Base-by-base conservation (phyloP, 2,113 vertebrate genomes). In the Tupaia chinensis region DNA sequence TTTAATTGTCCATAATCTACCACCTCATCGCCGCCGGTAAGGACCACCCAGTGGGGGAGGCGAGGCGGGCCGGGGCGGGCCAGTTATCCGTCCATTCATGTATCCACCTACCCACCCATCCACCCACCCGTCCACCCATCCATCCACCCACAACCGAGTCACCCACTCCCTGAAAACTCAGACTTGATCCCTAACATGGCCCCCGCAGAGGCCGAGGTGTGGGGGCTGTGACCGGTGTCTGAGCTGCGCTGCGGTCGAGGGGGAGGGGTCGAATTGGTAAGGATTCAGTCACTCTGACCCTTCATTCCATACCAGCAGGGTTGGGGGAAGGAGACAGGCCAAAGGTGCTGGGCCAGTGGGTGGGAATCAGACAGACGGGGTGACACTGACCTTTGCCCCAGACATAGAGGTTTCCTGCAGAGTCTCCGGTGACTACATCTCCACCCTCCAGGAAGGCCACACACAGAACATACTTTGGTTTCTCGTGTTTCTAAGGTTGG, bases 381-480 rank as follows among this genome's bases (percentile, higher is more conserved):
- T 44, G 63, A 93, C 69, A 69, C 98, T 92, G 72, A 99, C 99
- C 99, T 99, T 99, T 99, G 72, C 99, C 99, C 99, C 99, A 99
- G 96, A 99, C 91, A 87, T 99, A 99, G 96, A 99, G 98, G 97
- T 99, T 99, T 34, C 99, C 99, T 34, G 99, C 99, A 27, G 99
- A 99, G 97, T 99, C 99, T 94, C 99, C 99, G 0, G 99, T 99
- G 97, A 99, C 99, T 95, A 99, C 99, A 27, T 99, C 99, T 29
- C 99, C 99, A 0, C 99, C 99, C 97, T 99, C 99, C 78, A 99
- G 98, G 82, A 99, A 99, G 5, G 99, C 98, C 85, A 99, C 98
- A 34, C 99, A 99, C 69, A 99, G 95, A 88, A 99, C 98, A 0
- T 99, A 99, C 97, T 99, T 99, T 9, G 99, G 99, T 95, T 99